Conservation (phyloP, 2,888 invertebrate species). For the Lamellibrachia columna region DNA sequence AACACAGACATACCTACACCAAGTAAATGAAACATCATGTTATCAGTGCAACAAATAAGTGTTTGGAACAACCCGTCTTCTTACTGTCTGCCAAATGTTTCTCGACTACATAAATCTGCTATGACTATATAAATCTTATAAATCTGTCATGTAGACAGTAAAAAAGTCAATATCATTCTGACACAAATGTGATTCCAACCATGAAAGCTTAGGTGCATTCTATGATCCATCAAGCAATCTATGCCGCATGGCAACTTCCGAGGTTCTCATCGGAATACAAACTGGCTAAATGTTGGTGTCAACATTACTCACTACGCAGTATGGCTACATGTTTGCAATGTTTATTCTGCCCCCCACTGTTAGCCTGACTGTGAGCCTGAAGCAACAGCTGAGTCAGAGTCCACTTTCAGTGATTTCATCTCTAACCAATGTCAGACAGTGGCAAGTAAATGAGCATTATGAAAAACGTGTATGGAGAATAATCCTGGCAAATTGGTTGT, state of each 20-base stretch:
- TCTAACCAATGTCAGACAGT: neutral
- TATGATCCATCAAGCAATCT: neutral
- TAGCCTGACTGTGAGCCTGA: neutral
- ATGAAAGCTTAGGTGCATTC: neutral
- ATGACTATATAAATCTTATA: too few relatives aligned
- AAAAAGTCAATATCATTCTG: too few relatives aligned
- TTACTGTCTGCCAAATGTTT: too few relatives aligned
- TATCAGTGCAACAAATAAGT: too few relatives aligned
- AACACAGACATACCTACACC: too few relatives aligned
- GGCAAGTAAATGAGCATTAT: neutral
- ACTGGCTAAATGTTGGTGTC: neutral
- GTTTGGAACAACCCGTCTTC: too few relatives aligned
- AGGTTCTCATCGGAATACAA: neutral
- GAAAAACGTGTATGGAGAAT: neutral
- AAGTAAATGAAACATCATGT: too few relatives aligned
- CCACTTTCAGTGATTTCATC: neutral
- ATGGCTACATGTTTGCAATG: neutral
- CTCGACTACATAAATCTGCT: too few relatives aligned
- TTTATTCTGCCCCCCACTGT: neutral
- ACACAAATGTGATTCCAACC: too few relatives aligned
- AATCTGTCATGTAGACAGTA: too few relatives aligned
- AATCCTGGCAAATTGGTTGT: neutral
- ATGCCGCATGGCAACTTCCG: neutral
- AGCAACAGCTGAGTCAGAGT: neutral
- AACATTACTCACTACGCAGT: neutral